Evolutionary conservation across 53 echinoderm and acorn worm species (phyloP).

Genomic region (Holothuria leucospilota): DNA sequence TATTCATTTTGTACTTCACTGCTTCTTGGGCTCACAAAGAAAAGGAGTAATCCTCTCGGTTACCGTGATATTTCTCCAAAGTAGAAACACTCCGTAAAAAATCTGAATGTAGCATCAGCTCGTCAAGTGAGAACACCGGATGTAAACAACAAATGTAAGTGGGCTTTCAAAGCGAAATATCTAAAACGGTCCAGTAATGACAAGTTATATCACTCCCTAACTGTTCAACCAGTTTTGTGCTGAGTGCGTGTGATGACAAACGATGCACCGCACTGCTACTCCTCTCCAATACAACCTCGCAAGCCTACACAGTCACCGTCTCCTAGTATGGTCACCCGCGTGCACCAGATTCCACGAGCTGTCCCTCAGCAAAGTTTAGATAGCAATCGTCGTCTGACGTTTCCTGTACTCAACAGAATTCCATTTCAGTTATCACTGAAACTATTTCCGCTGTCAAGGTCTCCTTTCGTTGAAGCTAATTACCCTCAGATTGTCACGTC

Average conservation of each 20-base stretch:
- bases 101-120: no score
- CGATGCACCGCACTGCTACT: not conserved
- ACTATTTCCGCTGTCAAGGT: conserved; percentile 46
- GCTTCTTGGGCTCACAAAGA: not conserved
- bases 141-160: no score
- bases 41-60: no score
- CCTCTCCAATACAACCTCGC: conserved; percentile 1
- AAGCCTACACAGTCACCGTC: conserved; percentile 18
- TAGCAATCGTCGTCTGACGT: conserved; percentile 7
- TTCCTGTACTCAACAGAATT: conserved; percentile 31
- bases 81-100: no score
- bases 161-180: no score
- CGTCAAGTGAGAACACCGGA: no score
- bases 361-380: conserved; percentile 38
- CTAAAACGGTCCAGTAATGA: no score
- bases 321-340: conserved; percentile 58
- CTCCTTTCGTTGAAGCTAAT: conserved; percentile 49
- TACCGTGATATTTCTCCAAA: no score
- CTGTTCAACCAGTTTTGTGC: no score
- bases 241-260: no score
- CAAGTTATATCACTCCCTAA: no score
- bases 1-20: conserved; percentile 73
- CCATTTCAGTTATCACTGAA: conserved; percentile 44
- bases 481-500: conserved; percentile 42
- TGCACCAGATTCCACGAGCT: conserved; percentile 42